These are phyloP conservation scores for Silvanus unidentatus DNA, from an alignment of 2,888 invertebrate genomes.

Conservation along the genomic window DNA sequence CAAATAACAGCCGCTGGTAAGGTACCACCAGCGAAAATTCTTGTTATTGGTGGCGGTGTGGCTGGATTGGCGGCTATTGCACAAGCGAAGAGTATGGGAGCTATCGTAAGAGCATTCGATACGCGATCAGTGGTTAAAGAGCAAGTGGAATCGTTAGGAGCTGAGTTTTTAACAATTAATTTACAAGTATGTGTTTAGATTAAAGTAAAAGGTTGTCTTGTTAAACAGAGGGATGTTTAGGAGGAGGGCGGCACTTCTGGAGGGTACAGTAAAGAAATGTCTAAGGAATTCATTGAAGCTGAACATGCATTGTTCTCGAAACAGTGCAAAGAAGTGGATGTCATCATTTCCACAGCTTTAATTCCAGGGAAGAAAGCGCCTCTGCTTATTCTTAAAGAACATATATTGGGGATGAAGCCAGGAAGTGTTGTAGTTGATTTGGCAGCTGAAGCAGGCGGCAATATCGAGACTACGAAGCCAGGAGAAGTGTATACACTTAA, in stretches of 20 bases:
- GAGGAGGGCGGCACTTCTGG: conserved; percentile 68
- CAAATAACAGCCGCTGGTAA: conserved; percentile 88
- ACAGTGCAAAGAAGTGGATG: conserved; percentile 78
- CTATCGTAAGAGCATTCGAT: conserved; percentile 83
- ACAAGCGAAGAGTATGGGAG: conserved; percentile 83
- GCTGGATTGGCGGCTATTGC: conserved; percentile 83
- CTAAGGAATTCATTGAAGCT: conserved; percentile 76
- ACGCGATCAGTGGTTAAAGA: conserved; percentile 77
- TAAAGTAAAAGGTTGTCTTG: no score
- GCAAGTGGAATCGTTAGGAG: conserved; percentile 82
- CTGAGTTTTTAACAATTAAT: conserved; percentile 76
- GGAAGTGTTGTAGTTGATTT: conserved; percentile 86
- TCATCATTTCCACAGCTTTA: conserved; percentile 83
- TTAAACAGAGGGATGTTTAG: conserved; percentile 35
- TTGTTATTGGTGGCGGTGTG: conserved; percentile 85
- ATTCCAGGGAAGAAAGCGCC: conserved; percentile 86
- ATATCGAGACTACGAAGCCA: conserved; percentile 74
- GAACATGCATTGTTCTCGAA: conserved; percentile 82
- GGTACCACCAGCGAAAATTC: conserved; percentile 81
- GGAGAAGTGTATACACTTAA: conserved; percentile 69
- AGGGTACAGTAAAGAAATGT: conserved; percentile 84
- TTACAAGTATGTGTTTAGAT: conserved; percentile 52
- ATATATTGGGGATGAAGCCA: conserved; percentile 74
- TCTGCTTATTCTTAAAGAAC: conserved; percentile 70
- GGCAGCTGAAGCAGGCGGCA: conserved; percentile 85